These are phyloP conservation scores for Eutolmus rufibarbis DNA, from an alignment of 2,888 invertebrate genomes.

Conservation along the genomic window DNA sequence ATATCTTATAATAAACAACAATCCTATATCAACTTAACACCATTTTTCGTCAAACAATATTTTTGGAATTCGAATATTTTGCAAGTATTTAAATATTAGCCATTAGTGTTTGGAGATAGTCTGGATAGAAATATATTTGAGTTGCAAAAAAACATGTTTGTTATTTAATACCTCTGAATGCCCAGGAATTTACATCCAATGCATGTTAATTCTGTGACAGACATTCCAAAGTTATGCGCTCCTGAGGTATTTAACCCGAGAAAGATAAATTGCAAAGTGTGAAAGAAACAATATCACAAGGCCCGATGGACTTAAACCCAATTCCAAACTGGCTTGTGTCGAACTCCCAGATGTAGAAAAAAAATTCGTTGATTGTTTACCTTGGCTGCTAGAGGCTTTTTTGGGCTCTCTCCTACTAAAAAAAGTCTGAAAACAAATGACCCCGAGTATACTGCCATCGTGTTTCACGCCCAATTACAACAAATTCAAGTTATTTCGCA, in stretches of 20 bases:
- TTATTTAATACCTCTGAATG: neutral
- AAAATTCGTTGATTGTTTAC: neutral
- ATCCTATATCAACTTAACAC: too few relatives aligned
- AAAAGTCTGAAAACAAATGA: neutral
- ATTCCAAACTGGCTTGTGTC: neutral
- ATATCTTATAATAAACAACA: too few relatives aligned
- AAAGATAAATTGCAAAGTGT: neutral
- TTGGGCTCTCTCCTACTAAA: neutral
- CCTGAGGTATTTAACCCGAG: neutral
- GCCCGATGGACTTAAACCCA: neutral
- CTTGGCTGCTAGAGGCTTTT: neutral
- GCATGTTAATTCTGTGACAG: neutral
- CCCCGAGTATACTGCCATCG: neutral
- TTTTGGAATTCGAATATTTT: neutral
- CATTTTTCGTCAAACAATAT: too few relatives aligned
- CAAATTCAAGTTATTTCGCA: conserved; percentile 21
- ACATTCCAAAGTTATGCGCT: neutral
- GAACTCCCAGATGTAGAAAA: neutral
- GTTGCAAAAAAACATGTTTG: neutral
- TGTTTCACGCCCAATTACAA: conserved; percentile 32
- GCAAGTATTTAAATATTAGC: neutral
- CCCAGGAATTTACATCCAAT: neutral
- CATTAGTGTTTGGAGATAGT: neutral
- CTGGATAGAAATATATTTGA: neutral
- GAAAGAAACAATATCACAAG: neutral